Evolutionary conservation across 1,140 invertebrate genomes (phyloP).

Genomic region (Bicyclus anynana): DNA sequence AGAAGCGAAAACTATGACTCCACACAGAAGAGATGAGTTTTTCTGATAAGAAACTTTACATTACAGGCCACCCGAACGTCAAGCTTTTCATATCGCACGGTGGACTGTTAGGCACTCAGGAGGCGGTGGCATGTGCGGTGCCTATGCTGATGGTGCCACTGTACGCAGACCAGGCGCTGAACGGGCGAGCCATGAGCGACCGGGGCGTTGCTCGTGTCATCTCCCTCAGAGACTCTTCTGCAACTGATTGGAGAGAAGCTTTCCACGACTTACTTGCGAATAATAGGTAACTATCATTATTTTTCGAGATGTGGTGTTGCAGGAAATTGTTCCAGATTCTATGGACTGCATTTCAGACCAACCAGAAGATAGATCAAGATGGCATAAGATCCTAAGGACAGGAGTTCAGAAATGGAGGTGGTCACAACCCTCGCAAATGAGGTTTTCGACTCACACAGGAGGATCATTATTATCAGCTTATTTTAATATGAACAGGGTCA

Average conservation of each 20-base stretch:
- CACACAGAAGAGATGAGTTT: too few species aligned
- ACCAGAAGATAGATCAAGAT: too few species aligned
- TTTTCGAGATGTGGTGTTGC: too few species aligned
- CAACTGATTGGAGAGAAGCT: conserved; percentile 47
- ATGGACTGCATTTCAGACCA: too few species aligned
- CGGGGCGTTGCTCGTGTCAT: conserved; percentile 59
- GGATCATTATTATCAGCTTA: too few species aligned
- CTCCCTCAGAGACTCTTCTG: conserved; percentile 48
- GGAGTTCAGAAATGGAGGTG: too few species aligned
- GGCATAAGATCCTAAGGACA: too few species aligned
- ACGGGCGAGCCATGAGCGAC: conserved; percentile 62
- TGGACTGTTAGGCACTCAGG: conserved; percentile 79
- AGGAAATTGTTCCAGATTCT: too few species aligned
- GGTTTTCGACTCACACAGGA: too few species aligned
- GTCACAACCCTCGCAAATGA: too few species aligned
- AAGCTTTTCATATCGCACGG: conserved; percentile 80
- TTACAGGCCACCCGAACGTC: conserved; percentile 73
- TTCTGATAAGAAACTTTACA: not conserved
- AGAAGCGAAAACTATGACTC: too few species aligned
- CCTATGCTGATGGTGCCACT: conserved; percentile 79
- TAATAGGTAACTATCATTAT: conserved; percentile 43
- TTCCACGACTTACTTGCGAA: conserved; percentile 65
- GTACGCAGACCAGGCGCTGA: conserved; percentile 80
- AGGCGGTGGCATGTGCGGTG: conserved; percentile 76
- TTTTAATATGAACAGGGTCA: too few species aligned